phyloP scores from a whole-genome alignment of 2,888 invertebrate species.

The Zele albiditarsus region DNA sequence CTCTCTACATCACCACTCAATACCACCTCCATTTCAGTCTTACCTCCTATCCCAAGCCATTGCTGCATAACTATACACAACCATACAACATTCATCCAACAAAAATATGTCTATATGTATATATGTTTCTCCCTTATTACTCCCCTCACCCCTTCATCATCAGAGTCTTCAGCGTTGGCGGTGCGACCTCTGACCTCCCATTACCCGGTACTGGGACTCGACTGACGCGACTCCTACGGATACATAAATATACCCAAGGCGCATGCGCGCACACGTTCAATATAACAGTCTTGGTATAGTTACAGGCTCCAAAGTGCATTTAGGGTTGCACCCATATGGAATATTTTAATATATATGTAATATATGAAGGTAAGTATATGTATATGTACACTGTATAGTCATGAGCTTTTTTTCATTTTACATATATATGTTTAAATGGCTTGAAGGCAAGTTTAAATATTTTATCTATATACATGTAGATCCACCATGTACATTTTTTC shows the following conservation, averaged over 20 bases:
- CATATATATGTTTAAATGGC: not conserved
- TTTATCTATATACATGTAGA: not conserved
- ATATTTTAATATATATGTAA: conserved; percentile 1
- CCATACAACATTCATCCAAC: no score
- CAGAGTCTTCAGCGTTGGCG: conserved; percentile 60
- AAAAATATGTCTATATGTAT: not conserved
- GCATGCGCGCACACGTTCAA: conserved; percentile 42
- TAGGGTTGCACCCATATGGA: conserved; percentile 35
- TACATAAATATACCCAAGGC: conserved; percentile 60
- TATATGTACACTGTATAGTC: conserved; percentile 5
- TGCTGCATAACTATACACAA: conserved; percentile 1
- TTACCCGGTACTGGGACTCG: conserved; percentile 70
- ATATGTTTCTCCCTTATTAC: conserved; percentile 22
- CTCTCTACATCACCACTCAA: conserved; percentile 46
- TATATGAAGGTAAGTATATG: not conserved
- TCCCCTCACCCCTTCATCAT: conserved; percentile 26
- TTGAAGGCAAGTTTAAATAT: not conserved
- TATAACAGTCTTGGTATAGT: conserved; percentile 31
- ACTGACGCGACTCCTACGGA: conserved; percentile 69
- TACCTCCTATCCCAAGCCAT: conserved; percentile 21
- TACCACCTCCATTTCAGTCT: conserved; percentile 48
- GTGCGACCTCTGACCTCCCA: conserved; percentile 72
- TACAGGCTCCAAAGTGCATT: conserved; percentile 31
- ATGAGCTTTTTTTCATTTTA: conserved; percentile 20
- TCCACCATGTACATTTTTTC: not conserved